Percentiles rank a stretch among this genome's conserved stretches.
phyloP scores from a whole-genome alignment of 2,113 vertebrate genomes.

The Megaleporinus macrocephalus region DNA sequence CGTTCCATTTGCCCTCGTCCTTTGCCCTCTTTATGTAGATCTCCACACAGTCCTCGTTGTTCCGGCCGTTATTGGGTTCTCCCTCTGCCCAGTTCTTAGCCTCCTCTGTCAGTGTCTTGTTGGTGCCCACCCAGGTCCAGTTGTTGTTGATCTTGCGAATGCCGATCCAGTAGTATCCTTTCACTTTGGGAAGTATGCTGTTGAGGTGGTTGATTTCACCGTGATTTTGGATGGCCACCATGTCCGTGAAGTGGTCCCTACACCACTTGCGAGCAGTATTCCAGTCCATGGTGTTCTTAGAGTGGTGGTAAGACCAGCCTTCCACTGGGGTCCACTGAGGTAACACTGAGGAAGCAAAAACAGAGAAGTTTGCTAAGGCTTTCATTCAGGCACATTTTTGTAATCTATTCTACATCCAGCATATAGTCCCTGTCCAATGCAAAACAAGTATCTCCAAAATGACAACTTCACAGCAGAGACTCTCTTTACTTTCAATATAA shows the following conservation, averaged over 20 bases:
- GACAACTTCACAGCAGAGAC: too few species aligned
- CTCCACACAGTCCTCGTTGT: conserved; percentile 90
- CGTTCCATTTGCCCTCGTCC: conserved; percentile 87
- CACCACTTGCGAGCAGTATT: conserved; percentile 79
- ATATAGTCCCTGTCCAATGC: background rate
- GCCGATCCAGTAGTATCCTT: conserved; percentile 89
- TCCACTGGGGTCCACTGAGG: conserved; percentile 63
- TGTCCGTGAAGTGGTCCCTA: conserved; percentile 78
- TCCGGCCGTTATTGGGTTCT: conserved; percentile 85
- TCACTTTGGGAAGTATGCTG: conserved; percentile 65
- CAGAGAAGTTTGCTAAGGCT: background rate
- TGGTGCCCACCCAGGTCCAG: conserved; percentile 95
- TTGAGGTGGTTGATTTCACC: conserved; percentile 85
- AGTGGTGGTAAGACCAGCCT: conserved; percentile 85
- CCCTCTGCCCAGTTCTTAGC: conserved; percentile 86
- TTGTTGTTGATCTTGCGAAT: conserved; percentile 79
- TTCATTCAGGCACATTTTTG: background rate
- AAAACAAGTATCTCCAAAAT: too few species aligned
- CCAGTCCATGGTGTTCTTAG: conserved; percentile 75
- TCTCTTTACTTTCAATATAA: too few species aligned
- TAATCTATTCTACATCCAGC: background rate
- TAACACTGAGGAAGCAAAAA: conserved; percentile 65
- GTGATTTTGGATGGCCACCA: conserved; percentile 95
- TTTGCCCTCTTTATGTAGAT: conserved; percentile 82
- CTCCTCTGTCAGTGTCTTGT: conserved; percentile 76